Base-by-base conservation (phyloP, 2,113 vertebrate genomes). In the Lipotes vexillifer region DNA sequence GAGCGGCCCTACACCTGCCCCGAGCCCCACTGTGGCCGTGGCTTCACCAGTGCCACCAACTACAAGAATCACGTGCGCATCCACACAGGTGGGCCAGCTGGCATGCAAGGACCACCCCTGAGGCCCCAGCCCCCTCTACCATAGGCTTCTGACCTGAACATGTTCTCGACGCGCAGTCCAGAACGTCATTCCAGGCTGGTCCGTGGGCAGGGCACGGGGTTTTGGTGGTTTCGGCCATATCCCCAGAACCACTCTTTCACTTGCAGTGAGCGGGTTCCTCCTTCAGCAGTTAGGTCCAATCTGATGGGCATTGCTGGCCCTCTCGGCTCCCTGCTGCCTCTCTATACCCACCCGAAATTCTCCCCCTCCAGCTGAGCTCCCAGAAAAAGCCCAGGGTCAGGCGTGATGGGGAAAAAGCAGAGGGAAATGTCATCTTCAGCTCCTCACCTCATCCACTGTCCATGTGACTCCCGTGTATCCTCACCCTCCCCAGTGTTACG, bases 1-100 rank as follows among this genome's bases (percentile, higher is more conserved):
- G 99, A 99, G 98, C 96, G 99, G 72, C 99, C 99, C 0, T 99
- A 99, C 97, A 92, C 98, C 98, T 99, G 99, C 57, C 98, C 98
- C 0, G 99, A 99, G 97, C 99, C 98, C 17, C 97, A 94, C 97
- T 99, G 99, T 0, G 99, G 99, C 38, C 98, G 99, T 4, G 99
- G 99, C 95, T 99, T 99, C 97, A 99, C 99, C 96, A 99, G 99
- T 0, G 99, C 99, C 93, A 99, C 99, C 97, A 99, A 99, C 97
- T 99, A 99, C 98, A 99, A 99, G 98, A 99, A 99, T 96, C 99
- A 99, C 96, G 98, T 99, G 98, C 98, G 99, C 97, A 99, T 99
- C 95, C 99, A 99, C 98, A 99, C 99, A 97, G 99, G 99, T 99
- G 96, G 98, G 96, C 94, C 57, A 49, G 66, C 93, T 68, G 55